Percentiles rank a stretch among this genome's conserved stretches.
phyloP scores from a whole-genome alignment of 2,797 vertebrate species.

The Sebastes umbrosus region DNA sequence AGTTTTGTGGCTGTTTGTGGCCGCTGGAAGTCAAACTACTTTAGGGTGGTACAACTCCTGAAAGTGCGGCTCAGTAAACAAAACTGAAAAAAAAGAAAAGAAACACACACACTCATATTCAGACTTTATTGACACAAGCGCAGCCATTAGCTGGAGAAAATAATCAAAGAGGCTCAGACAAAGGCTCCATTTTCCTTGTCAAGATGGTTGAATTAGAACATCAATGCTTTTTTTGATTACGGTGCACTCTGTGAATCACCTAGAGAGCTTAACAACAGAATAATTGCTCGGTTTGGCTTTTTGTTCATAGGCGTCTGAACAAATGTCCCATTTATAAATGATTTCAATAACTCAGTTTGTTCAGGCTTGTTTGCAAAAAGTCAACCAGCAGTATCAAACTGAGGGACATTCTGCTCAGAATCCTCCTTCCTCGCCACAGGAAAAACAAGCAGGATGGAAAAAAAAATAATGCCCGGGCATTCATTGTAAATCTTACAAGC shows the following conservation, averaged over 20 bases:
- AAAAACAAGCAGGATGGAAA: conserved; percentile 12
- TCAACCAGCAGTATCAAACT: conserved; percentile 17
- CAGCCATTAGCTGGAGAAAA: conserved; percentile 42
- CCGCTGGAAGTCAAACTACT: conserved; percentile 27
- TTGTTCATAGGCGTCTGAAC: background rate
- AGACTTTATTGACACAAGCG: conserved; percentile 46
- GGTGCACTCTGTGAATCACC: conserved; percentile 15
- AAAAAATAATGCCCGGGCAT: conserved; percentile 17
- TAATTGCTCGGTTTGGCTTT: background rate
- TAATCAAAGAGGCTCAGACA: conserved; percentile 40
- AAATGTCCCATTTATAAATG: conserved; percentile 9
- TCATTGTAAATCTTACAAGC: conserved; percentile 51
- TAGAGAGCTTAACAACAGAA: conserved; percentile 17
- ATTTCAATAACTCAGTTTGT: conserved; percentile 57
- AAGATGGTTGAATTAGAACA: conserved; percentile 30
- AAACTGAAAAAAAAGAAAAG: background rate
- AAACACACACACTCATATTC: conserved; percentile 16
- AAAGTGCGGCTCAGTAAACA: conserved; percentile 38
- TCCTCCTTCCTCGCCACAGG: conserved; percentile 4
- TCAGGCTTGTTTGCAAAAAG: conserved; percentile 35
- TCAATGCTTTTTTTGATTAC: conserved; percentile 18
- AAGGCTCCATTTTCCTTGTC: conserved; percentile 39
- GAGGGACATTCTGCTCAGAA: conserved; percentile 19
- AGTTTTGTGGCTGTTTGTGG: conserved; percentile 19
- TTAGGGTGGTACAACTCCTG: conserved; percentile 30